Evolutionary conservation across 2,888 invertebrate species (phyloP).

Genomic region (Ganaspis brasiliensis): DNA sequence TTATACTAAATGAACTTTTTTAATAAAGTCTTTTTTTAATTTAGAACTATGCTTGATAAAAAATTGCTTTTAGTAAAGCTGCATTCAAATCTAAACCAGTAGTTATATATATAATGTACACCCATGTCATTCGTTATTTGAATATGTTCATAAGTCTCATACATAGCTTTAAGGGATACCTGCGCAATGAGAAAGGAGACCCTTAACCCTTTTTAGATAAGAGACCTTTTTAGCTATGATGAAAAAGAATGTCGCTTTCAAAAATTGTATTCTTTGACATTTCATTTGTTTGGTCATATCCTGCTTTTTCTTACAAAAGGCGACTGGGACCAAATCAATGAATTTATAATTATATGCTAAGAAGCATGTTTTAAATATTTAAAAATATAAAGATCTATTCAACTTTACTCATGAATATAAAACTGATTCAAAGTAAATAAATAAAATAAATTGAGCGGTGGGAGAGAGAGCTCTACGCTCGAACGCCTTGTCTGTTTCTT

Average conservation of each 20-base stretch:
- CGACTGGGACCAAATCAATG: conserved; percentile 76
- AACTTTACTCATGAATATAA: too few relatives aligned
- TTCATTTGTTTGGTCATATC: conserved; percentile 68
- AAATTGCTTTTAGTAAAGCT: background rate
- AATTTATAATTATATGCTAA: conserved; percentile 80
- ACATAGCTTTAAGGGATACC: conserved; percentile 70
- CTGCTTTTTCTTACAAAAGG: conserved; percentile 72
- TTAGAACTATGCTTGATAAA: too few relatives aligned
- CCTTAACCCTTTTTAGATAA: conserved; percentile 67
- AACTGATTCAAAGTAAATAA: too few relatives aligned
- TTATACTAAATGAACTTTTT: too few relatives aligned
- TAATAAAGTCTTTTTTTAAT: too few relatives aligned
- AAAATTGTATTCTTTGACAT: conserved; percentile 50
- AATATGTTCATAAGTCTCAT: conserved; percentile 66
- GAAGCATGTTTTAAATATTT: conserved; percentile 64
- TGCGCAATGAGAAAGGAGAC: conserved; percentile 69
- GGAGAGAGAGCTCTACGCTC: too few relatives aligned
- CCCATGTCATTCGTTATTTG: conserved; percentile 72
- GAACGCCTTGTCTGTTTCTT: too few relatives aligned
- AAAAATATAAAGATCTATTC: too few relatives aligned
- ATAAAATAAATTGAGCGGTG: too few relatives aligned
- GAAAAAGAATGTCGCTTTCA: conserved; percentile 57
- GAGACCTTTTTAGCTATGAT: conserved; percentile 63
- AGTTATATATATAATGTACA: conserved; percentile 49
- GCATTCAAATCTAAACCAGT: background rate